These are phyloP conservation scores for Thrips palmi DNA, from an alignment of 1,140 invertebrate genomes.

Conservation along the genomic window DNA sequence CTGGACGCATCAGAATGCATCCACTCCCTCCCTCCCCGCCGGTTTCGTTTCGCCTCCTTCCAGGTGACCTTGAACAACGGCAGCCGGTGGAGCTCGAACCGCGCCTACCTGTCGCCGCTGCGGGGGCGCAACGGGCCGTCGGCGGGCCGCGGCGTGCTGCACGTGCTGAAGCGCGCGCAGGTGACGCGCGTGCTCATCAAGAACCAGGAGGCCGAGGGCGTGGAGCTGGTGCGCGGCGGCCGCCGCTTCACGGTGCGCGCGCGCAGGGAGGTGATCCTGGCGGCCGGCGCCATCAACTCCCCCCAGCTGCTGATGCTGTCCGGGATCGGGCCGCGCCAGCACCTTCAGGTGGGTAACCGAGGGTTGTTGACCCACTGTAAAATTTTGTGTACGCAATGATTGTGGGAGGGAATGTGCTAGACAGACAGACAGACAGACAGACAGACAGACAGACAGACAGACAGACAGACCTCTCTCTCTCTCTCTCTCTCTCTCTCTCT, in stretches of 20 bases:
- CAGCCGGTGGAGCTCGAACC: slow-evolving; percentile 48
- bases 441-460: no score
- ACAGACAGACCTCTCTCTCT: no score
- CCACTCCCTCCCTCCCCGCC: no score
- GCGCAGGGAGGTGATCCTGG: slow-evolving; percentile 37
- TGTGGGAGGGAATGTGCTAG: no score
- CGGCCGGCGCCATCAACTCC: slow-evolving; percentile 38
- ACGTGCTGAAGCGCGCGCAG: slow-evolving; percentile 38
- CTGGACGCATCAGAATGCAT: no score
- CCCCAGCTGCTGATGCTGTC: slow-evolving; percentile 48
- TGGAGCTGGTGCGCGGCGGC: slow-evolving; percentile 28
- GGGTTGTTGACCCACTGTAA: no score
- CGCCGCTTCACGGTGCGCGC: slow-evolving; percentile 22
- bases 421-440: no score
- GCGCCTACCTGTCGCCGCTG: slow-evolving; percentile 49
- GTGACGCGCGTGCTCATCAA: slow-evolving; percentile 58
- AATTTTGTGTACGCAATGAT: no score
- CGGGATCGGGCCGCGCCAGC: slow-evolving; percentile 36
- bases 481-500: no score
- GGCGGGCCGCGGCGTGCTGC: slow-evolving; percentile 41
- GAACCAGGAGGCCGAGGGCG: slow-evolving; percentile 35
- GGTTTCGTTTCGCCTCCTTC: slow-evolving; percentile 35
- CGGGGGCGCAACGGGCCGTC: no score
- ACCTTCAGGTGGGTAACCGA: no score
- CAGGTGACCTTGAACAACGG: slow-evolving; percentile 50